Evolutionary conservation across 1,140 invertebrate genomes (phyloP).

Genomic region (Pinna nobilis): DNA sequence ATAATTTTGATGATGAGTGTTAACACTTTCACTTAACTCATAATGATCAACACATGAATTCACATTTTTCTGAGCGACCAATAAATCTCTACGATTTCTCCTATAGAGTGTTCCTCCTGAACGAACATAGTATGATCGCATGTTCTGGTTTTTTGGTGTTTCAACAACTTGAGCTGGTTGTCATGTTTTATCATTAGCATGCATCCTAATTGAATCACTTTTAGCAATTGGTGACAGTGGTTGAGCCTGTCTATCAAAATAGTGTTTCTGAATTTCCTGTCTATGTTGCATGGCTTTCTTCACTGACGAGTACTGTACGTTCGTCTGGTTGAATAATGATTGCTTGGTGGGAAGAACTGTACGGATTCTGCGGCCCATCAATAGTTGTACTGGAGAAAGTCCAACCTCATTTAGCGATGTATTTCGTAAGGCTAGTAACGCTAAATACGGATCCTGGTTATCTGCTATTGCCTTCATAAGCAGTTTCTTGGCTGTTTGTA

Average conservation of each 20-base stretch:
- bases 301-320: neutral
- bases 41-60: too few relatives aligned
- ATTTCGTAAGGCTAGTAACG: constrained; percentile 40
- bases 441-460: constrained; percentile 31
- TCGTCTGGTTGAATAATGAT: neutral
- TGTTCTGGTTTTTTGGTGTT: neutral
- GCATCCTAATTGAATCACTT: constrained; percentile 2
- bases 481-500: constrained; percentile 48
- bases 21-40: too few relatives aligned
- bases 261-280: too few relatives aligned
- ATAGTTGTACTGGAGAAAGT: constrained; percentile 35
- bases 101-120: neutral
- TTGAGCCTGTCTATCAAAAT: constrained; percentile 2
- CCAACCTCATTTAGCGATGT: constrained; percentile 27
- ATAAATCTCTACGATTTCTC: constrained; percentile 2
- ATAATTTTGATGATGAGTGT: too few relatives aligned
- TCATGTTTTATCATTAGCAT: constrained; percentile 15
- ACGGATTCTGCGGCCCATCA: constrained; percentile 29
- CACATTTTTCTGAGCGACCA: too few relatives aligned
- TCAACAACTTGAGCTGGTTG: neutral
- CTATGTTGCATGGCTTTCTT: neutral
- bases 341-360: constrained; percentile 12
- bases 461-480: constrained; percentile 25
- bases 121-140: neutral
- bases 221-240: neutral